Evolutionary conservation across 2,113 vertebrate species (phyloP).

Genomic region (Phoenicopterus ruber): DNA sequence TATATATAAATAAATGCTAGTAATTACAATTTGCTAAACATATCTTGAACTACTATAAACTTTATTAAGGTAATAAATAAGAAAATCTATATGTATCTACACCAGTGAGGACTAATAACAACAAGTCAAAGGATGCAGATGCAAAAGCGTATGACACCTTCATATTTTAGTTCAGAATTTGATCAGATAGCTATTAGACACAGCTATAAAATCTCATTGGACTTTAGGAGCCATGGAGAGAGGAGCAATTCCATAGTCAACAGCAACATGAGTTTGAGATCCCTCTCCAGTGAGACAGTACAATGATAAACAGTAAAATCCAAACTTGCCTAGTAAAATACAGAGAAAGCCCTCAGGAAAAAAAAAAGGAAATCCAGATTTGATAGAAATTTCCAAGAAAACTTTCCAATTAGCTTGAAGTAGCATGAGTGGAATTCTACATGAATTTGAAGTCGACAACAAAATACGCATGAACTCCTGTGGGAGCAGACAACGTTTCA

Average conservation of each 20-base stretch:
- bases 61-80: not conserved
- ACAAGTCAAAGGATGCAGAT: not conserved
- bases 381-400: not conserved
- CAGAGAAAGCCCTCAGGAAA: not conserved
- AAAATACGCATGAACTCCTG: not conserved
- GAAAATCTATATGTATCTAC: not conserved
- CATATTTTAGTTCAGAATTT: not conserved
- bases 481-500: not conserved
- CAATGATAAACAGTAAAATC: not conserved
- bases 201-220: not conserved
- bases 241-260: not conserved
- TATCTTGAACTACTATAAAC: not conserved
- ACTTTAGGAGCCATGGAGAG: not conserved
- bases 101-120: not conserved
- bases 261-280: not conserved
- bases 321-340: not conserved
- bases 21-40: slow-evolving; percentile 20
- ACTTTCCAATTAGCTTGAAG: not conserved
- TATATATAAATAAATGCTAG: not conserved
- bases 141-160: not conserved
- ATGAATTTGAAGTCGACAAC: not conserved
- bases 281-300: not conserved
- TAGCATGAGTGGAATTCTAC: not conserved
- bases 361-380: not conserved
- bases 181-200: not conserved